Conservation (phyloP, 2,888 invertebrate genomes). For the Griposia aprilina region DNA sequence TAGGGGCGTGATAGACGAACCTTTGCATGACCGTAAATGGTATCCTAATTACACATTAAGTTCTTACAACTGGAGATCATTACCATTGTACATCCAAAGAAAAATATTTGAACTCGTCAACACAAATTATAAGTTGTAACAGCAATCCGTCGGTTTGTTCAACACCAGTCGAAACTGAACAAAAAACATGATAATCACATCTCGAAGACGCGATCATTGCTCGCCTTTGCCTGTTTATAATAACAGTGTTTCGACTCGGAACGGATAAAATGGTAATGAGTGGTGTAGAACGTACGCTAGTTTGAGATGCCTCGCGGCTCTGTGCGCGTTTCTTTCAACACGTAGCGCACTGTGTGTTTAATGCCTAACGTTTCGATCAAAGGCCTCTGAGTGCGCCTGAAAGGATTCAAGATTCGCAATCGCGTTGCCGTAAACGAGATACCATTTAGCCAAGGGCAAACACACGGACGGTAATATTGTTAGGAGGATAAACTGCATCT, state of each 20-base stretch:
- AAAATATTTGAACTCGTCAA: conserved; percentile 63
- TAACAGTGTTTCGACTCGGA: conserved; percentile 84
- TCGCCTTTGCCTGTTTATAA: conserved; percentile 85
- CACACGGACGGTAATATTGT: conserved; percentile 74
- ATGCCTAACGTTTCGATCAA: conserved; percentile 83
- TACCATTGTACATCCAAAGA: conserved; percentile 44
- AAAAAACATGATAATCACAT: conserved; percentile 84
- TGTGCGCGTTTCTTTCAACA: conserved; percentile 87
- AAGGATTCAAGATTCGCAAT: conserved; percentile 86
- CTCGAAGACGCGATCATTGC: conserved; percentile 85
- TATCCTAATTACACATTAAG: conserved; percentile 45
- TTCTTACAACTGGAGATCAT: conserved; percentile 39
- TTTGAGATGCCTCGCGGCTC: conserved; percentile 84
- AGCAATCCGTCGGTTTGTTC: conserved; percentile 65
- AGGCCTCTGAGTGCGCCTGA: conserved; percentile 79
- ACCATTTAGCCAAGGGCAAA: conserved; percentile 87
- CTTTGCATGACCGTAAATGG: conserved; percentile 21
- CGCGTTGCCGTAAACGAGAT: conserved; percentile 86
- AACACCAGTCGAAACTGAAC: conserved; percentile 76
- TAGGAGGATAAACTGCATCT: conserved; percentile 76
- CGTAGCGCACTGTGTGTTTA: conserved; percentile 88
- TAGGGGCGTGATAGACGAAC: conserved; percentile 3
- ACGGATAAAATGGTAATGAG: conserved; percentile 87
- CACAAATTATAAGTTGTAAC: conserved; percentile 61
- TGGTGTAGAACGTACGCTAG: conserved; percentile 81